Conservation (phyloP, 2,888 invertebrate genomes). For the Balanococcus diminutus region DNA sequence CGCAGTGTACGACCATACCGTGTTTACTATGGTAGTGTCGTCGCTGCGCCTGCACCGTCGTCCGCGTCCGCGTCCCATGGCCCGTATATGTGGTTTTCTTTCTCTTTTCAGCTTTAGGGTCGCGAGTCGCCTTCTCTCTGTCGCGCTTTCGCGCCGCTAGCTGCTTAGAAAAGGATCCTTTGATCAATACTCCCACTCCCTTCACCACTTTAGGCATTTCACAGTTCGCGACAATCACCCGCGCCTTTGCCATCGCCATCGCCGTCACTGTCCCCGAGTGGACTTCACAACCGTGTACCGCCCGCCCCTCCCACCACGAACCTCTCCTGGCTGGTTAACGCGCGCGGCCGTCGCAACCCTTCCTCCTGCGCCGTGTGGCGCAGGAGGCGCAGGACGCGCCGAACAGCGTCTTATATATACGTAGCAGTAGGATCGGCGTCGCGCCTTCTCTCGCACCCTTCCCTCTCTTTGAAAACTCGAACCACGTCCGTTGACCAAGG, state of each 20-base stretch:
- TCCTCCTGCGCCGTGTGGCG: neutral
- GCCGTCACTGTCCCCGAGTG: neutral
- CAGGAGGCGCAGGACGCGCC: constrained; percentile 9
- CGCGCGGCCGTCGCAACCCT: constrained; percentile 3
- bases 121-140: neutral
- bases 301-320: neutral
- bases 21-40: too few relatives aligned
- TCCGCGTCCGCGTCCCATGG: neutral
- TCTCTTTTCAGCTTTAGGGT: neutral
- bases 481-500: neutral
- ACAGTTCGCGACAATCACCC: constrained; percentile 53
- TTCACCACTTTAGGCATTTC: constrained; percentile 53
- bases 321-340: neutral
- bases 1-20: too few relatives aligned
- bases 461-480: too few relatives aligned
- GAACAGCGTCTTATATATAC: neutral
- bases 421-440: neutral
- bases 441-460: neutral
- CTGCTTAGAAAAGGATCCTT: constrained; percentile 40
- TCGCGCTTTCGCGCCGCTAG: neutral
- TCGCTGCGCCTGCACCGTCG: too few relatives aligned
- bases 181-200: constrained; percentile 51
- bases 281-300: neutral
- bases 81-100: neutral
- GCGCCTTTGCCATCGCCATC: constrained; percentile 27